Evolutionary conservation across 2,888 invertebrate genomes (phyloP).

Genomic region (Argyra leucocephala): DNA sequence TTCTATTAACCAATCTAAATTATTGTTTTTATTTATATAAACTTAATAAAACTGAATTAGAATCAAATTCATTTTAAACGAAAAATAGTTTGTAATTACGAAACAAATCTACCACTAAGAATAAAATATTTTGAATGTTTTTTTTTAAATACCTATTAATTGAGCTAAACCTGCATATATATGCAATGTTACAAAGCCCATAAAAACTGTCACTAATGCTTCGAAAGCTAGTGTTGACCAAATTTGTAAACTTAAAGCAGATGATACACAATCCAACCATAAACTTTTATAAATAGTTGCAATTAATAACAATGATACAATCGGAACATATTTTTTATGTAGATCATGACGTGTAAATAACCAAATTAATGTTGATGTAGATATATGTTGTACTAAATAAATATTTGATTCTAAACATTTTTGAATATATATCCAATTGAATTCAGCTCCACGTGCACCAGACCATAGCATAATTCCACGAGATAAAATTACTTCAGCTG

Average conservation of each 20-base stretch:
- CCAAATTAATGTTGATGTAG: conserved; percentile 85
- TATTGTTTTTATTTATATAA: no score
- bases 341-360: conserved; percentile 81
- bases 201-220: conserved; percentile 54
- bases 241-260: conserved; percentile 51
- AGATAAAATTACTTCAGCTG: conserved; percentile 74
- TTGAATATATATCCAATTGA: conserved; percentile 95
- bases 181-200: conserved; percentile 59
- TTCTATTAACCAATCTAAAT: no score
- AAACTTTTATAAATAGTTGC: conserved; percentile 68
- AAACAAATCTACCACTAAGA: no score
- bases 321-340: conserved; percentile 60
- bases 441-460: conserved; percentile 93
- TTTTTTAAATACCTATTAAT: conserved; percentile 54
- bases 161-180: conserved; percentile 68
- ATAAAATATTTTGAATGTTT: not conserved
- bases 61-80: conserved; percentile 7
- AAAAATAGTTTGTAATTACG: no score
- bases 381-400: conserved; percentile 74
- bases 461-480: conserved; percentile 87
- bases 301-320: conserved; percentile 61
- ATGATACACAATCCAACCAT: conserved; percentile 56
- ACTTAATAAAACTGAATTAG: conserved; percentile 20
- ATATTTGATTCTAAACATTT: conserved; percentile 92
- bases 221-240: conserved; percentile 63